A percentile compares a stretch with the other conserved stretches of the same genome.
Evolutionary conservation across 1,140 invertebrate species (phyloP).

Genomic region (Leptopilina boulardi): DNA sequence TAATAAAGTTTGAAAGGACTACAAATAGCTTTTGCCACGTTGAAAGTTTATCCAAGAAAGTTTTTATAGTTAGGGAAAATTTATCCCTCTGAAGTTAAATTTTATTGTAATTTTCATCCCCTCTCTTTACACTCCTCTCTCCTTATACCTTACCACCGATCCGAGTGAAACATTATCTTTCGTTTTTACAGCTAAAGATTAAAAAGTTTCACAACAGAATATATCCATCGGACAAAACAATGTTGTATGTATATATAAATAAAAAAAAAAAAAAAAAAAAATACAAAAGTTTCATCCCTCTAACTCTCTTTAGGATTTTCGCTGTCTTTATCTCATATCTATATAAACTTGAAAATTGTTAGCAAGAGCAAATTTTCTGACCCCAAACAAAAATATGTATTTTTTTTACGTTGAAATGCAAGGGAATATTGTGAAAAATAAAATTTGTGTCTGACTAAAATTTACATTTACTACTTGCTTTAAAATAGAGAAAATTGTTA

Average conservation of each 20-base stretch:
- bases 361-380: neutral
- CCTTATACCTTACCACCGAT: neutral
- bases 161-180: conserved; percentile 1
- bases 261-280: too few relatives aligned
- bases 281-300: neutral
- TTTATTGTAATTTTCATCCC: neutral
- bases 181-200: conserved; percentile 11
- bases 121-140: too few relatives aligned
- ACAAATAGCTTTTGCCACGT: neutral
- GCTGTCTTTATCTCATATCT: neutral
- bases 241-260: neutral
- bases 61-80: neutral
- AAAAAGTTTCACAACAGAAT: conserved; percentile 9
- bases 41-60: neutral
- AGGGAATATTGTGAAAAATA: neutral
- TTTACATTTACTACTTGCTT: too few relatives aligned
- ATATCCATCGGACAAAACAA: conserved; percentile 5
- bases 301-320: neutral
- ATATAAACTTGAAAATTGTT: neutral
- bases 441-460: neutral
- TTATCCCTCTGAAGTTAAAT: conserved; percentile 8
- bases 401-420: too few relatives aligned
- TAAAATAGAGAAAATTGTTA: too few relatives aligned
- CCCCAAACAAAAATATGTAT: neutral
- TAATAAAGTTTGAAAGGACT: neutral